Conservation (phyloP, 2,888 invertebrate genomes). For the Gastracanthus pulcherrimus region DNA sequence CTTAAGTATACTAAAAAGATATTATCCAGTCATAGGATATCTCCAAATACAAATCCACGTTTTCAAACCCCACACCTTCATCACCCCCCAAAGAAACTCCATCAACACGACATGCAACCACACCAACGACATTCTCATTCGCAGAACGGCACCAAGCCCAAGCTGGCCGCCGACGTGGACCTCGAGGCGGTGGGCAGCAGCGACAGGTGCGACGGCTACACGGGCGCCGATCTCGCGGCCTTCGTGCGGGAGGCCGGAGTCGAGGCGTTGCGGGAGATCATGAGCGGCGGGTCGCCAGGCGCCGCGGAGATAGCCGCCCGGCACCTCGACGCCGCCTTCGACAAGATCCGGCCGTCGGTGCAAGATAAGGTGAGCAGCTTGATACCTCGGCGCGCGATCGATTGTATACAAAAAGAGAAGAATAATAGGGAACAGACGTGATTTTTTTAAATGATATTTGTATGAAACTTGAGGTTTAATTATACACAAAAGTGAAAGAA, state of each 20-base stretch:
- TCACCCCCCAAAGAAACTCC: no score
- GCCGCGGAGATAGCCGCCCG: slow-evolving; percentile 80
- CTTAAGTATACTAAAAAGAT: no score
- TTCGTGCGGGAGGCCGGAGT: slow-evolving; percentile 93
- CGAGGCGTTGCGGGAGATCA: slow-evolving; percentile 87
- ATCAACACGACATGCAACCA: no score
- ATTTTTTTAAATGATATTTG: no score
- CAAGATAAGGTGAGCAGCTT: slow-evolving; percentile 85
- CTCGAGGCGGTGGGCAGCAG: slow-evolving; percentile 85
- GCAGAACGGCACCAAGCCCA: slow-evolving; percentile 89
- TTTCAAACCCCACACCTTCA: no score
- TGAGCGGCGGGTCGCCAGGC: slow-evolving; percentile 80
- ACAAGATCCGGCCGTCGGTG: slow-evolving; percentile 92
- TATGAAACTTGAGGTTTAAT: no score
- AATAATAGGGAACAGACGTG: no score
- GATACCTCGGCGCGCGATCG: no score
- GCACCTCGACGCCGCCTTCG: slow-evolving; percentile 88
- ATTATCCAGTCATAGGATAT: no score
- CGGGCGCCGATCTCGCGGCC: slow-evolving; percentile 96
- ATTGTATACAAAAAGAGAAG: no score
- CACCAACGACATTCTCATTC: not conserved
- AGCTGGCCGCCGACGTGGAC: slow-evolving; percentile 87
- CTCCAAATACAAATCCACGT: no score
- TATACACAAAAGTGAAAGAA: no score
- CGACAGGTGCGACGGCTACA: slow-evolving; percentile 86